Base-by-base conservation (phyloP, 1,140 invertebrate genomes). In the Heliconius melpomene region DNA sequence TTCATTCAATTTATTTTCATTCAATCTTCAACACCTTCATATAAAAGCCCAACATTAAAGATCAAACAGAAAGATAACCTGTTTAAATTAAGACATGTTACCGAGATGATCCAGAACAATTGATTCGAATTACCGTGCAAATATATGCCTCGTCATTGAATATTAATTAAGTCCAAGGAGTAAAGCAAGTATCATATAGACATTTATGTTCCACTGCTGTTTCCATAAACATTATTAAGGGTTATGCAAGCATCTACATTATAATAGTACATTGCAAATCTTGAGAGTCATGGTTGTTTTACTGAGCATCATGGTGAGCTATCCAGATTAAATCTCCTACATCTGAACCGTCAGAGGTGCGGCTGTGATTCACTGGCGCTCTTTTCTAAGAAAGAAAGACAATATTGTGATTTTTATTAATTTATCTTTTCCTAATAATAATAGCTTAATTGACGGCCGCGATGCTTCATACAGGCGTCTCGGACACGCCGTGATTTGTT, bases 401-500 rank as follows among this genome's bases (percentile, higher is more conserved):
- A 87, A 87, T 88, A 88, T 87, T 87, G 79, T 88, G 85, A 87
- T 88, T 91, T 91, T 91, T 89, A 89, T 87, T 90, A 87, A 87
- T 90, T 87, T 84, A 84, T 87, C 83, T 83, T 83, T 89, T 87
- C 75, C 2, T 32, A 32, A 77, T 88, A 90, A 90, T 88, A 89
- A 89, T 88, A 87, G 87, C 84, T 90, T 92, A 92, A 92, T 94
- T 92, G 91, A 92, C 86, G 86, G 80, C 80, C 75, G 46, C 72
- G 77, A 82, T 91, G 91, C 91, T 89, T 94, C 90, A 91, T 90
- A 85, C 84, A 83, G 74, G 82, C 85, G 82, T 80, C 82, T 83
- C 82, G 83, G 83, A 82, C 84, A 84, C 79, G 79, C 82, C 82
- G 79, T 89, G 85, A 90, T 91, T 91, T 92, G 90, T 92, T 90